Conservation (phyloP, 1,140 invertebrate genomes). For the Heliconius melpomene region DNA sequence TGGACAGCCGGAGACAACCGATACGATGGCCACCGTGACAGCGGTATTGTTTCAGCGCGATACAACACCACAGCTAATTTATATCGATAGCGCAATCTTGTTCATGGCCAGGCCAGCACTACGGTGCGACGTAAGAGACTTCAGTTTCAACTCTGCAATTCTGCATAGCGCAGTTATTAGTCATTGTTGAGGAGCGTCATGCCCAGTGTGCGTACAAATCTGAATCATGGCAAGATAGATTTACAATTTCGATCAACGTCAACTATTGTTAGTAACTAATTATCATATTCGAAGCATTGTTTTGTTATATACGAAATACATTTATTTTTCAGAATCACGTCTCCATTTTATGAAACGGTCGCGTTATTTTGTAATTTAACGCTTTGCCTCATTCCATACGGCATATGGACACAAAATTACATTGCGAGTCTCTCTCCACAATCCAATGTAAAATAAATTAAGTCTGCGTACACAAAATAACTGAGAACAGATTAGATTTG, state of each 20-base stretch:
- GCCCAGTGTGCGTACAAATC: slow-evolving; percentile 52
- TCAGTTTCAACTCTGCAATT: slow-evolving; percentile 46
- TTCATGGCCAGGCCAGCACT: slow-evolving; percentile 55
- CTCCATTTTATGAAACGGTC: not conserved
- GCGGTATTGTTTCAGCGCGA: slow-evolving; percentile 72
- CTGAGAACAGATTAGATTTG: slow-evolving; percentile 44
- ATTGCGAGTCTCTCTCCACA: slow-evolving; percentile 35
- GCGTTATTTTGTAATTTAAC: slow-evolving; percentile 36
- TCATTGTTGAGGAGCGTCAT: slow-evolving; percentile 43
- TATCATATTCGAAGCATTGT: not conserved
- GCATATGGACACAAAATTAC: slow-evolving; percentile 37
- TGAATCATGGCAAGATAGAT: slow-evolving; percentile 43
- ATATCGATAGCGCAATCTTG: slow-evolving; percentile 74
- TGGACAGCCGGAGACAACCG: slow-evolving; percentile 65
- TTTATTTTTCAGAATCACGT: not conserved
- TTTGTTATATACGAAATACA: not conserved
- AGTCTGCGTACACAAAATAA: slow-evolving; percentile 41
- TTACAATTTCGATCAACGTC: slow-evolving; percentile 35
- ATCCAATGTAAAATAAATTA: slow-evolving; percentile 42
- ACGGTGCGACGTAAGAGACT: slow-evolving; percentile 41
- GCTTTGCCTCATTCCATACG: slow-evolving; percentile 35
- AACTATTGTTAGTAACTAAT: slow-evolving; percentile 13
- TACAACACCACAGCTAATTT: slow-evolving; percentile 74
- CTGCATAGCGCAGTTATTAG: slow-evolving; percentile 39
- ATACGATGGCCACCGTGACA: slow-evolving; percentile 75